phyloP scores from a whole-genome alignment of 2,888 invertebrate genomes.

The Unio pictorum region DNA sequence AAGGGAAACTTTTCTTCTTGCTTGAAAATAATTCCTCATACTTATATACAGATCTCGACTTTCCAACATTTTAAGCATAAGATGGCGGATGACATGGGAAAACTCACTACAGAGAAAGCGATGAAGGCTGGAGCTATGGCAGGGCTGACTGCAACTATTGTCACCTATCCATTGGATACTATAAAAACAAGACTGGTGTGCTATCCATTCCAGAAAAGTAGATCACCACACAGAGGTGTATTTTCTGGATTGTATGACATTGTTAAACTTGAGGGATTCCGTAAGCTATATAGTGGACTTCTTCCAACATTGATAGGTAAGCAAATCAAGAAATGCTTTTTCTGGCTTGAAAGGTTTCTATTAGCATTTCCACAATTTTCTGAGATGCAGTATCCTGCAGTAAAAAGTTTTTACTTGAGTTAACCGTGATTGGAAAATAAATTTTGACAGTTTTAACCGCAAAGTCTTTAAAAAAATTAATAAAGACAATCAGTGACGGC shows the following conservation, averaged over 20 bases:
- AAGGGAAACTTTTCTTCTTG: slow-evolving; percentile 22
- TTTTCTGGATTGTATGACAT: slow-evolving; percentile 12
- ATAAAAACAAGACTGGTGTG: slow-evolving; percentile 25
- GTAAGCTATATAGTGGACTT: slow-evolving; percentile 14
- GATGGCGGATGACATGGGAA: slow-evolving; percentile 8
- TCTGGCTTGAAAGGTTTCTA: too few species aligned
- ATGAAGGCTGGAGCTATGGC: slow-evolving; percentile 7
- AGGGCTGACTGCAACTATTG: slow-evolving; percentile 18
- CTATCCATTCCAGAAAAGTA: slow-evolving; percentile 6
- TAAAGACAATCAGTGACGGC: too few species aligned
- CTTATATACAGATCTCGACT: slow-evolving; percentile 11
- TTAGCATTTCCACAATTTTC: too few species aligned
- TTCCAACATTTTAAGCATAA: slow-evolving; percentile 7
- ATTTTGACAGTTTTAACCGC: too few species aligned
- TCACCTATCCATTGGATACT: slow-evolving; percentile 21
- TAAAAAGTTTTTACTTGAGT: too few species aligned
- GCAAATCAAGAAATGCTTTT: neutral
- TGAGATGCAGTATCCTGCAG: too few species aligned
- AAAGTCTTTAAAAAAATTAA: too few species aligned
- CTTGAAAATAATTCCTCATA: slow-evolving; percentile 16
- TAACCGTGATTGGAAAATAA: too few species aligned
- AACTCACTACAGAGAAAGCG: slow-evolving; percentile 8
- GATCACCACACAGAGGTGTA: slow-evolving; percentile 8
- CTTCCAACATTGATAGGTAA: slow-evolving; percentile 15
- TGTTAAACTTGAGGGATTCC: slow-evolving; percentile 10